Conservation (phyloP, 1,140 invertebrate species). For the Chlorops oryzae region DNA sequence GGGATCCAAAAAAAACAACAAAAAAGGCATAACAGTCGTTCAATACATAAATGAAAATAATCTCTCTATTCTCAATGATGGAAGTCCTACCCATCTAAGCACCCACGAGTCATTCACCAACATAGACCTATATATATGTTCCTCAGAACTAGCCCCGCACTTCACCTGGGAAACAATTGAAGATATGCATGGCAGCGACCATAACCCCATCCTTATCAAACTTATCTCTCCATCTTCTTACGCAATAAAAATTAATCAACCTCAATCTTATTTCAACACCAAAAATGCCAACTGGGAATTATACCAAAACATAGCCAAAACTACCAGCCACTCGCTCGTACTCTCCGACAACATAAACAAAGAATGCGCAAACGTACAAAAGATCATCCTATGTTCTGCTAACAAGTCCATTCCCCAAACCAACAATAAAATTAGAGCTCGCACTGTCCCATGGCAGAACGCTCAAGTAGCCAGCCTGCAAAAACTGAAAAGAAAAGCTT, state of each 20-base stretch:
- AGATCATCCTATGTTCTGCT: background rate
- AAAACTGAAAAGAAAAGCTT: background rate
- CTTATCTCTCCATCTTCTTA: background rate
- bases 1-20: constrained; percentile 8
- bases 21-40: constrained; percentile 4
- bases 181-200: background rate
- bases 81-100: constrained; percentile 7
- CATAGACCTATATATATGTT: constrained; percentile 1
- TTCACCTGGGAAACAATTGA: constrained; percentile 1
- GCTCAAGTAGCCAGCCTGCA: background rate
- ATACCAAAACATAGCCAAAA: background rate
- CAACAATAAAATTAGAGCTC: background rate
- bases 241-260: background rate
- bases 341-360: constrained; percentile 3
- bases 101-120: constrained; percentile 9
- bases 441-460: constrained; percentile 2
- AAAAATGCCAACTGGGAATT: constrained; percentile 3
- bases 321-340: background rate
- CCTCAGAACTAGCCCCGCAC: background rate
- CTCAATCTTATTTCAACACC: background rate
- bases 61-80: constrained; percentile 8
- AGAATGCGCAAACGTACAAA: constrained; percentile 1
- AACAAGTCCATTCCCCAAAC: constrained; percentile 8
- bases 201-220: constrained; percentile 5
- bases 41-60: constrained; percentile 6